A percentile compares a stretch with the other conserved stretches of the same genome.
phyloP scores from a whole-genome alignment of 2,113 vertebrate species.

The Chionis minor region DNA sequence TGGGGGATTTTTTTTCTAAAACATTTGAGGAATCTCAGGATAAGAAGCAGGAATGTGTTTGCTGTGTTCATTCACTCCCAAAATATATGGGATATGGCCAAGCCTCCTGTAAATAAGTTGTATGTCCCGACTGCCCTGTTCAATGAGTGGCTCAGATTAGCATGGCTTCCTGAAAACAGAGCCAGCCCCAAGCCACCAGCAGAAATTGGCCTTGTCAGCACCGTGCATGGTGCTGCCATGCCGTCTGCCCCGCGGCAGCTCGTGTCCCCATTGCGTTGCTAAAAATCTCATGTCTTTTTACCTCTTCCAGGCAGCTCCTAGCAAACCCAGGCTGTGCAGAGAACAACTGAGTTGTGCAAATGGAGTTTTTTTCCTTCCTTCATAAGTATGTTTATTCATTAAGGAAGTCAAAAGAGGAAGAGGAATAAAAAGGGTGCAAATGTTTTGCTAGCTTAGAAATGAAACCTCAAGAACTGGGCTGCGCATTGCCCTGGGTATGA shows the following conservation, averaged over 20 bases:
- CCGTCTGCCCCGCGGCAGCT: rapidly evolving
- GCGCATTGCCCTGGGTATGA: rapidly evolving
- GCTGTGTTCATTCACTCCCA: neutral
- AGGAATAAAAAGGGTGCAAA: constrained; percentile 8
- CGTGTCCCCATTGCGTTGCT: rapidly evolving
- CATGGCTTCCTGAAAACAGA: rapidly evolving
- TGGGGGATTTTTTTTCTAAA: neutral
- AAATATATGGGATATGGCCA: rapidly evolving
- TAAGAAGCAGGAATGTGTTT: neutral
- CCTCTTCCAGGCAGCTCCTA: neutral
- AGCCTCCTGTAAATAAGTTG: neutral
- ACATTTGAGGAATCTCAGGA: neutral
- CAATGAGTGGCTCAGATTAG: rapidly evolving
- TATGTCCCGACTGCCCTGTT: neutral
- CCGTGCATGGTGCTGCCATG: neutral
- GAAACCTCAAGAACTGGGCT: neutral
- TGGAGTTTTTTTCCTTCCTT: neutral
- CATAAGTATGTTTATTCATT: neutral
- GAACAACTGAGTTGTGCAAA: rapidly evolving
- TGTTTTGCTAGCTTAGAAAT: neutral
- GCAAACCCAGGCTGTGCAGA: neutral
- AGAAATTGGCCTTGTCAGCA: neutral
- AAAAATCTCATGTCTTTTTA: neutral
- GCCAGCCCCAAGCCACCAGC: neutral
- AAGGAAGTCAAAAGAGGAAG: constrained; percentile 49